Percentiles rank a stretch among this genome's conserved stretches.
Evolutionary conservation across 2,113 vertebrate genomes (phyloP).

Genomic region (Mirounga angustirostris): DNA sequence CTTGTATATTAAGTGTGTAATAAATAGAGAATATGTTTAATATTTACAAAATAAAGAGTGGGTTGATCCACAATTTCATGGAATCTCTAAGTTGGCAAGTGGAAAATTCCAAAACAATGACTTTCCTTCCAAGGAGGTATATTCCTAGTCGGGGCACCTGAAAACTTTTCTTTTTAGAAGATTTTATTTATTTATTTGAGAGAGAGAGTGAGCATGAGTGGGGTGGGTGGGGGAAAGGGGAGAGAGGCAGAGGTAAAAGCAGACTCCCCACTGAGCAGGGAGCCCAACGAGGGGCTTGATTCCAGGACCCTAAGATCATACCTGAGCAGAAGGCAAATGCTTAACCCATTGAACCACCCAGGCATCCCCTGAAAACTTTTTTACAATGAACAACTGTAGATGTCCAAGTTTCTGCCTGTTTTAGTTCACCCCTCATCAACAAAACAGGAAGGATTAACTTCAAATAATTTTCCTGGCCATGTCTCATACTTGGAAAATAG

Average conservation of each 20-base stretch:
- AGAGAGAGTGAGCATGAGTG: neutral
- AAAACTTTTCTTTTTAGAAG: neutral
- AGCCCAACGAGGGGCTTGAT: neutral
- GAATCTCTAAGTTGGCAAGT: neutral
- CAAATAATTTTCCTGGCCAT: constrained; percentile 28
- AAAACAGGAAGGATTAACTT: constrained; percentile 57
- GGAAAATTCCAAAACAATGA: constrained; percentile 46
- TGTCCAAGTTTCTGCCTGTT: constrained; percentile 56
- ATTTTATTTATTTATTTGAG: neutral
- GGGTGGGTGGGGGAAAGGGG: neutral
- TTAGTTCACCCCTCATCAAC: constrained; percentile 37
- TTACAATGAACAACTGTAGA: neutral
- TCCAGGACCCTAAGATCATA: neutral
- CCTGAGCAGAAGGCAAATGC: neutral
- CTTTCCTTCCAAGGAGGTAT: neutral
- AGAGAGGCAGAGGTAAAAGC: neutral
- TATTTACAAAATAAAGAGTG: neutral
- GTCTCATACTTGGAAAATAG: neutral
- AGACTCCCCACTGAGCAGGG: neutral
- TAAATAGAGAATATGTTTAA: neutral
- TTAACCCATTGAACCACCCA: neutral
- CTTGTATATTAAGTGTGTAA: neutral
- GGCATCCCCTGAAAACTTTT: neutral
- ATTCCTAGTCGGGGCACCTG: neutral
- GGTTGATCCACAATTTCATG: neutral